These are phyloP conservation scores for Nanorana parkeri DNA, from an alignment of 2,113 vertebrate species.

Conservation along the genomic window DNA sequence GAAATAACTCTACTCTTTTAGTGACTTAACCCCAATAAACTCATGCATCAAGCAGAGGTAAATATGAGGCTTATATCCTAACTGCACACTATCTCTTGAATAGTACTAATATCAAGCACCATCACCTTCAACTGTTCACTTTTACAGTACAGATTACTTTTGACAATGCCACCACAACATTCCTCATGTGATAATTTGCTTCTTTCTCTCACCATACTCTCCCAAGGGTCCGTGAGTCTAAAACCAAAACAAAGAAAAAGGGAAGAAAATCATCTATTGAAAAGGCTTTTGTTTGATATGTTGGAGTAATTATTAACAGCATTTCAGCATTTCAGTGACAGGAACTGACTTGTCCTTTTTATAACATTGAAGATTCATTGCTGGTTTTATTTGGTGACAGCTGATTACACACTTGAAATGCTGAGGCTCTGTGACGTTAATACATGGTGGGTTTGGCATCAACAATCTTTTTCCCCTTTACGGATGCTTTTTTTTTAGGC, in stretches of 20 bases:
- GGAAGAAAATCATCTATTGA: slow-evolving; percentile 37
- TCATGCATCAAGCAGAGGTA: slow-evolving; percentile 20
- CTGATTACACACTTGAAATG: slow-evolving; percentile 55
- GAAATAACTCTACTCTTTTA: slow-evolving; percentile 7
- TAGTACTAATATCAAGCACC: background rate
- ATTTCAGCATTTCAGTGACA: slow-evolving; percentile 36
- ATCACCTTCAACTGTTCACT: background rate
- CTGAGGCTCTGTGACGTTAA: slow-evolving; percentile 46
- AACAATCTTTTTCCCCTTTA: slow-evolving; percentile 11
- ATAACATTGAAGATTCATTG: slow-evolving; percentile 51
- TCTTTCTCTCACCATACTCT: slow-evolving; percentile 6
- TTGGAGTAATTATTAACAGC: slow-evolving; percentile 50
- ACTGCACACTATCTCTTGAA: background rate
- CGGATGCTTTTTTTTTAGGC: slow-evolving; percentile 8
- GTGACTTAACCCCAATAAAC: slow-evolving; percentile 25
- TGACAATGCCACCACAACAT: background rate
- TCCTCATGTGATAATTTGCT: background rate
- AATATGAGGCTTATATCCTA: background rate
- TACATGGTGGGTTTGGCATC: slow-evolving; percentile 17
- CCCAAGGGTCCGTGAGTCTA: slow-evolving; percentile 18
- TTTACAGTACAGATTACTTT: background rate
- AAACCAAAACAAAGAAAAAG: slow-evolving; percentile 21
- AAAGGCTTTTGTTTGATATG: slow-evolving; percentile 37
- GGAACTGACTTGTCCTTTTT: slow-evolving; percentile 54
- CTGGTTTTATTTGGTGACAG: slow-evolving; percentile 54